phyloP scores from a whole-genome alignment of 2,113 vertebrate genomes.

The Pseudorhombus dupliciocellatus region DNA sequence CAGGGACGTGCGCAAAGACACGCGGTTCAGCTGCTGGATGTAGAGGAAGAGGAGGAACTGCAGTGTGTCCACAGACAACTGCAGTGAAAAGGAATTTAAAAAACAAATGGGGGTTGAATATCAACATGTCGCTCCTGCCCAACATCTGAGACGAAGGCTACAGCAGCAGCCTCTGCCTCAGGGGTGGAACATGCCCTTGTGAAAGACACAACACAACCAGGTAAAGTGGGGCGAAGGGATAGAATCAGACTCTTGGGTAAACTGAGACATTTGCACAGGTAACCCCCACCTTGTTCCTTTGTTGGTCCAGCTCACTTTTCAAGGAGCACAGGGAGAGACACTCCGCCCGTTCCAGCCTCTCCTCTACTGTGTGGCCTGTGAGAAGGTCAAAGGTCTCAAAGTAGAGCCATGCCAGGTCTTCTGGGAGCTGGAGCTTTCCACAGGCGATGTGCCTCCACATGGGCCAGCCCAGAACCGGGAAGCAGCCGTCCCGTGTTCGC shows the following conservation, averaged over 20 bases:
- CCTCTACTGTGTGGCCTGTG: constrained; percentile 65
- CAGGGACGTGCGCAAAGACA: constrained; percentile 90
- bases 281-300: constrained; percentile 85
- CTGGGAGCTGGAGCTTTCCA: constrained; percentile 91
- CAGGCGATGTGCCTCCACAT: constrained; percentile 94
- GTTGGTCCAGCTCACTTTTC: constrained; percentile 86
- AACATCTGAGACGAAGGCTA: background rate
- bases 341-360: constrained; percentile 90
- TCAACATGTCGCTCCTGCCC: background rate
- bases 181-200: background rate
- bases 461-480: constrained; percentile 87
- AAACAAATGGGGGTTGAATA: background rate
- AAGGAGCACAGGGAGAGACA: constrained; percentile 83
- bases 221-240: background rate
- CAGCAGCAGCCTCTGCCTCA: background rate
- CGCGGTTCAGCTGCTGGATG: constrained; percentile 91
- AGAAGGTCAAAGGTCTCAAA: constrained; percentile 92
- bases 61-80: constrained; percentile 93
- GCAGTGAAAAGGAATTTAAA: background rate
- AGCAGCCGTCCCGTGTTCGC: constrained; percentile 86
- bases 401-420: constrained; percentile 93
- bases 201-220: background rate
- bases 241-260: background rate
- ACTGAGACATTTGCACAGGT: background rate
- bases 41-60: constrained; percentile 97